Evolutionary conservation across 1,140 invertebrate genomes (phyloP).

Genomic region (Philotrypesis tridentata): DNA sequence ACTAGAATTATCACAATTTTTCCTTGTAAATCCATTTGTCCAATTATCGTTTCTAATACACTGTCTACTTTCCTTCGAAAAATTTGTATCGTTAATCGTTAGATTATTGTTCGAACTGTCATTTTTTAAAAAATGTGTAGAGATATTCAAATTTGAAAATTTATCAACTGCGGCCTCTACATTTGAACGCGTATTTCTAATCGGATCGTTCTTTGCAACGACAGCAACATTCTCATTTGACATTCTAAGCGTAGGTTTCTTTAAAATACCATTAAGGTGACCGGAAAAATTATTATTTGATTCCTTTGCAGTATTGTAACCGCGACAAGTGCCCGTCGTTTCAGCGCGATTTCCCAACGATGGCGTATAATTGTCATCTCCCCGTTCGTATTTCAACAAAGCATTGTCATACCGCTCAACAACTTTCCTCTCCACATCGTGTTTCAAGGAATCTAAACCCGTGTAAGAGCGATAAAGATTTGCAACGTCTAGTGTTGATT

Average conservation of each 20-base stretch:
- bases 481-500: conserved; percentile 16
- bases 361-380: neutral
- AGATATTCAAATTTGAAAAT: conserved; percentile 10
- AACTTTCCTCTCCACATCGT: neutral
- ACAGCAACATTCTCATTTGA: neutral
- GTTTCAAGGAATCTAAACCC: neutral
- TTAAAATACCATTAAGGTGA: neutral
- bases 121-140: neutral
- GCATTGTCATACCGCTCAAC: neutral
- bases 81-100: neutral
- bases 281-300: neutral
- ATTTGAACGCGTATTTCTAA: neutral
- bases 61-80: neutral
- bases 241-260: neutral
- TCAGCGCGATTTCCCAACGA: neutral
- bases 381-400: neutral
- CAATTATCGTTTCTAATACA: neutral
- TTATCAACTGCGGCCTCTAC: neutral
- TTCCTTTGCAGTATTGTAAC: neutral
- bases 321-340: neutral
- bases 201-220: neutral
- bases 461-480: conserved; percentile 21
- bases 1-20: neutral
- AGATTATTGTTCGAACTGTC: neutral
- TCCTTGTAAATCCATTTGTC: neutral